These are phyloP conservation scores for Lepisosteus oculatus DNA, from an alignment of 2,113 vertebrate species.

Conservation along the genomic window DNA sequence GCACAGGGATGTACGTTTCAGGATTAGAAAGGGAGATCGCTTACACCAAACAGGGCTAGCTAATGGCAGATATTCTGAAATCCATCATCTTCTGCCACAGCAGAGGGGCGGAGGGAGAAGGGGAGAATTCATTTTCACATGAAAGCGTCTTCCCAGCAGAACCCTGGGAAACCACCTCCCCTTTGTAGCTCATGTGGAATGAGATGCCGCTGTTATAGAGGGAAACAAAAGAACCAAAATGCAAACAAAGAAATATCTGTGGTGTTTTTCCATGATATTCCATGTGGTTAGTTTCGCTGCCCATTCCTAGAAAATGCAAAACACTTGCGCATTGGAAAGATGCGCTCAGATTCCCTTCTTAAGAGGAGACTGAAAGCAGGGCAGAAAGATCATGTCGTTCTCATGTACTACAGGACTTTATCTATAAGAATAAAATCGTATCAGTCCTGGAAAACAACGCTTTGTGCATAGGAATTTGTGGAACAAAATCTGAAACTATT, in stretches of 20 bases:
- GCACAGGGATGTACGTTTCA: slow-evolving; percentile 34
- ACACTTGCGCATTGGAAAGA: too few species aligned
- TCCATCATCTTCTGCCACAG: slow-evolving; percentile 58
- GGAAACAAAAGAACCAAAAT: slow-evolving; percentile 48
- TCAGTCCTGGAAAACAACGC: too few species aligned
- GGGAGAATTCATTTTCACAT: slow-evolving; percentile 46
- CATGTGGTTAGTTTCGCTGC: slow-evolving; percentile 38
- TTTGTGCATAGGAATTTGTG: too few species aligned
- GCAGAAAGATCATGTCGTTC: too few species aligned
- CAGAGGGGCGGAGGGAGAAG: slow-evolving; percentile 43
- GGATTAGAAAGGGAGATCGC: slow-evolving; percentile 54
- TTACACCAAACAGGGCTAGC: slow-evolving; percentile 56
- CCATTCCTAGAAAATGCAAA: slow-evolving; percentile 7
- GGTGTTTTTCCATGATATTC: slow-evolving; percentile 37
- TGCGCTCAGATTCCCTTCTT: too few species aligned
- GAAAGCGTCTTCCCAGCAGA: slow-evolving; percentile 49
- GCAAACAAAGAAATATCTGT: slow-evolving; percentile 39
- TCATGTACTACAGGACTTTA: too few species aligned
- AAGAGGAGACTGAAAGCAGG: too few species aligned
- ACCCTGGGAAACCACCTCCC: slow-evolving; percentile 45
- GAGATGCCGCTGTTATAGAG: slow-evolving; percentile 38
- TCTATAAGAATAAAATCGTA: too few species aligned
- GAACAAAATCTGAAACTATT: too few species aligned
- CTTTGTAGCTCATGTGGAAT: slow-evolving; percentile 39
- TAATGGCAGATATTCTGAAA: slow-evolving; percentile 63